Conservation (phyloP, 1,140 invertebrate genomes). For the Drosophila quadrilineata region DNA sequence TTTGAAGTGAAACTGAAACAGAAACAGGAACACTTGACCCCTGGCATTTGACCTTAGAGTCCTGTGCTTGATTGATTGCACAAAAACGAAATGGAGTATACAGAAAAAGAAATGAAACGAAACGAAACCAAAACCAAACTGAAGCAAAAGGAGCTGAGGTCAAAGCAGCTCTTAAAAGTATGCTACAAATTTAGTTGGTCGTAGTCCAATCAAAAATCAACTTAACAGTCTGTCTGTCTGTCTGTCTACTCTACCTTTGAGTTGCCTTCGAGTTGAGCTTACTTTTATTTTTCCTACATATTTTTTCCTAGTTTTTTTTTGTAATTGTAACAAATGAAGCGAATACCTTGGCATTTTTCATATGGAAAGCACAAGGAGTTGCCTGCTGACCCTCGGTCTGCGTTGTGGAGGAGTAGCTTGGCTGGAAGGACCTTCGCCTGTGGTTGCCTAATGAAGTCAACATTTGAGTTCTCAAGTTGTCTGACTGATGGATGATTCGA, state of each 20-base stretch:
- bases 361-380: slow-evolving; percentile 15
- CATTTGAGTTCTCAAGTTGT: slow-evolving; percentile 40
- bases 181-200: slow-evolving; percentile 28
- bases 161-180: slow-evolving; percentile 6
- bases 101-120: slow-evolving; percentile 23
- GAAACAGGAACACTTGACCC: slow-evolving; percentile 28
- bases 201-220: slow-evolving; percentile 42
- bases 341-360: slow-evolving; percentile 25
- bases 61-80: slow-evolving; percentile 61
- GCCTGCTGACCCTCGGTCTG: neutral
- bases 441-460: slow-evolving; percentile 38
- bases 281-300: no score
- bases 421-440: neutral
- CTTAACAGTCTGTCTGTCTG: no score
- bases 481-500: slow-evolving; percentile 28
- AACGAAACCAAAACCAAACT: neutral
- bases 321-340: slow-evolving; percentile 61
- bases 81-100: slow-evolving; percentile 47
- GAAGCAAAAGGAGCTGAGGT: neutral
- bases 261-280: neutral
- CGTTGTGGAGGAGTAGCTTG: no score
- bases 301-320: neutral
- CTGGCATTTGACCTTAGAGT: slow-evolving; percentile 43
- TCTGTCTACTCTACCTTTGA: slow-evolving; percentile 23
- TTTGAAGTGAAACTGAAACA: no score